Evolutionary conservation across 2,797 vertebrate genomes (phyloP).

Genomic region (Paedocypris micromegethes): DNA sequence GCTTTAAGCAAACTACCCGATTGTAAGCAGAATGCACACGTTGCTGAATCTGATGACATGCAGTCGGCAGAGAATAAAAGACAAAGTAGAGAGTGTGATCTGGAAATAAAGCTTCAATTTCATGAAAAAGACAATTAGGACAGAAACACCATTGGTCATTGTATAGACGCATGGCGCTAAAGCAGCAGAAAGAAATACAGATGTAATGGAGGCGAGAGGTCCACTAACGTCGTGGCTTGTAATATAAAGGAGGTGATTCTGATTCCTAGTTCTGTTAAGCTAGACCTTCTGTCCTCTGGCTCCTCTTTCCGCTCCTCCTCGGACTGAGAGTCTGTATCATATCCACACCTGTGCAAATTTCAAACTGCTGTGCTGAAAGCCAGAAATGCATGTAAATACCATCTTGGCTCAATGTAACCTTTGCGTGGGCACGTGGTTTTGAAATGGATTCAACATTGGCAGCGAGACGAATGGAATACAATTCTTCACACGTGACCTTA

Average conservation of each 20-base stretch:
- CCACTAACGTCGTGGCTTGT: conserved; percentile 71
- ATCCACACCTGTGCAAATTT: conserved; percentile 59
- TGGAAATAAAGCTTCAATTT: too few relatives aligned
- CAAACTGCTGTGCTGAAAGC: conserved; percentile 12
- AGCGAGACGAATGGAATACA: conserved; percentile 32
- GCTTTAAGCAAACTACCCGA: too few relatives aligned
- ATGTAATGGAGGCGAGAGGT: conserved; percentile 7
- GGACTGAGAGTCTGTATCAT: conserved; percentile 52
- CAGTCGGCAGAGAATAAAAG: too few relatives aligned
- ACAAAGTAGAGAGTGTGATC: too few relatives aligned
- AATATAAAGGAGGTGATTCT: conserved; percentile 66
- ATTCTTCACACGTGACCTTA: conserved; percentile 64
- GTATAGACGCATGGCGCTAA: too few relatives aligned
- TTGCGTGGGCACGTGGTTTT: not conserved
- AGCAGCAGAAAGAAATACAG: not conserved
- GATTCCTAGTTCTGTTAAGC: conserved; percentile 77
- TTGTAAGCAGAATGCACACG: too few relatives aligned
- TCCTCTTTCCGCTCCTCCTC: conserved; percentile 61
- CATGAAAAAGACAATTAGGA: too few relatives aligned
- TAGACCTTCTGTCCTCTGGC: conserved; percentile 66
- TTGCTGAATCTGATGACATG: too few relatives aligned
- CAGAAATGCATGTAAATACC: not conserved
- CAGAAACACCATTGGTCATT: too few relatives aligned
- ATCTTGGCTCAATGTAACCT: not conserved
- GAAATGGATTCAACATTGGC: not conserved